Percentiles rank a stretch among this genome's conserved stretches.
Conservation (phyloP, 2,797 vertebrate species). For the Gambelia wislizenii region DNA sequence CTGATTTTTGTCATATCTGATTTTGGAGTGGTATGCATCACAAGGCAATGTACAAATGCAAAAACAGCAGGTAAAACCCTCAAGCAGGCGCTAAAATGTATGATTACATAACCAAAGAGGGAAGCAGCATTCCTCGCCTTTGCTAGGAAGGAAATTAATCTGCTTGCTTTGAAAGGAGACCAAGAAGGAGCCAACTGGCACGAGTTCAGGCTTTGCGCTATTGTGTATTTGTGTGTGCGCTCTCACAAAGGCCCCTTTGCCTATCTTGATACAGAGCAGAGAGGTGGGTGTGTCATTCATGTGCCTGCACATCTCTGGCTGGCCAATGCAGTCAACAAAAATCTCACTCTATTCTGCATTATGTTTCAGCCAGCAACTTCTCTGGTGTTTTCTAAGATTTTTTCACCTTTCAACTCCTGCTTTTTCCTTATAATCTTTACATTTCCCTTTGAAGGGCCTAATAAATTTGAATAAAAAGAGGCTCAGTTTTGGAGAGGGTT, state of each 20-base stretch:
- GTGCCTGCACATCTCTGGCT: not conserved
- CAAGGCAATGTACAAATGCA: not conserved
- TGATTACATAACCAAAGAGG: no score
- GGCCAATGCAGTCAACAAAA: no score
- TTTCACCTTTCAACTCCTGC: not conserved
- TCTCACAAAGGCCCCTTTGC: not conserved
- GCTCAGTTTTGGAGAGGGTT: not conserved
- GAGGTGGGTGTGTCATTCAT: no score
- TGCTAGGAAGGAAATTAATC: not conserved
- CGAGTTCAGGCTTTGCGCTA: not conserved
- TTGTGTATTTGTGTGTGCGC: not conserved
- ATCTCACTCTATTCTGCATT: not conserved
- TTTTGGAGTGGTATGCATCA: not conserved
- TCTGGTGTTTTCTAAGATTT: not conserved
- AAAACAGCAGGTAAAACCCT: not conserved
- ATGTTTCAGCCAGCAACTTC: not conserved
- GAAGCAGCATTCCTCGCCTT: not conserved
- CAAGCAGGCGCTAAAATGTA: not conserved
- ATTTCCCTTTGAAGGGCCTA: fast-evolving
- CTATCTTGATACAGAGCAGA: not conserved
- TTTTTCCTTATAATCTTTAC: not conserved
- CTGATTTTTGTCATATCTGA: not conserved
- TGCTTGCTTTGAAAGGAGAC: no score
- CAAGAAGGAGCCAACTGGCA: not conserved
- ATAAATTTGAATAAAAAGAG: not conserved